These are phyloP conservation scores for Zaprionus ghesquierei DNA, from an alignment of 1,140 invertebrate species.

Conservation along the genomic window DNA sequence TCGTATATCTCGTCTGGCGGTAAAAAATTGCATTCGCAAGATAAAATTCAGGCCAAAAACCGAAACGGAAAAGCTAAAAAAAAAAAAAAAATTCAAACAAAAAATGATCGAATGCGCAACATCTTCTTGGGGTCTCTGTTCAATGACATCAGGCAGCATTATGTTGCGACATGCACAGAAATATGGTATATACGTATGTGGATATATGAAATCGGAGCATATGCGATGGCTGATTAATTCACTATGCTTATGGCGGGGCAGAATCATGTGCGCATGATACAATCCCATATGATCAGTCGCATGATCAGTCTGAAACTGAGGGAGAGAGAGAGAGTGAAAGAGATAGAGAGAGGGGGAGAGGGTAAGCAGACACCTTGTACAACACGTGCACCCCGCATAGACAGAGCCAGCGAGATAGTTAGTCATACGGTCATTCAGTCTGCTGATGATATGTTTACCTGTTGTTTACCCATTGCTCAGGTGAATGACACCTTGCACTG, in stretches of 20 bases:
- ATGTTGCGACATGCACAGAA: slow-evolving; percentile 17
- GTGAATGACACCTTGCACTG: slow-evolving; percentile 37
- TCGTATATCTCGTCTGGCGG: slow-evolving; percentile 24
- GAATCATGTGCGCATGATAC: slow-evolving; percentile 18
- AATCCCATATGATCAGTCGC: slow-evolving; percentile 1
- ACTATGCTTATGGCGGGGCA: slow-evolving; percentile 16
- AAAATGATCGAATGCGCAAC: slow-evolving; percentile 21
- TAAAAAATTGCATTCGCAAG: slow-evolving; percentile 44
- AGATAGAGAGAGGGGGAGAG: background rate
- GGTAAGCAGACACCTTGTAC: slow-evolving; percentile 8
- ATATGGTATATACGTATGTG: background rate
- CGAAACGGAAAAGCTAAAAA: slow-evolving; percentile 33
- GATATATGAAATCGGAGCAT: slow-evolving; percentile 10
- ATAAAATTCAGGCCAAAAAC: slow-evolving; percentile 49
- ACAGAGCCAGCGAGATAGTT: background rate
- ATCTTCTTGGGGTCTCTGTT: slow-evolving; percentile 38
- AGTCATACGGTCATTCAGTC: slow-evolving; percentile 9
- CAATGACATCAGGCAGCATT: slow-evolving; percentile 43
- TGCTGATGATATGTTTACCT: slow-evolving; percentile 12
- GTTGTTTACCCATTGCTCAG: background rate
- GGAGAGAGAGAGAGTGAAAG: background rate
- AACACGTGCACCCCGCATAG: slow-evolving; percentile 4
- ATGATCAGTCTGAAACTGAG: background rate
- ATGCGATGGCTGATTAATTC: slow-evolving; percentile 14
- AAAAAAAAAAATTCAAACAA: background rate